A percentile compares a stretch with the other conserved stretches of the same genome.
Evolutionary conservation across 30 jellyfish, hydroid and myxozoan species (phyloP).

Genomic region (Phacellophora camtschatica): DNA sequence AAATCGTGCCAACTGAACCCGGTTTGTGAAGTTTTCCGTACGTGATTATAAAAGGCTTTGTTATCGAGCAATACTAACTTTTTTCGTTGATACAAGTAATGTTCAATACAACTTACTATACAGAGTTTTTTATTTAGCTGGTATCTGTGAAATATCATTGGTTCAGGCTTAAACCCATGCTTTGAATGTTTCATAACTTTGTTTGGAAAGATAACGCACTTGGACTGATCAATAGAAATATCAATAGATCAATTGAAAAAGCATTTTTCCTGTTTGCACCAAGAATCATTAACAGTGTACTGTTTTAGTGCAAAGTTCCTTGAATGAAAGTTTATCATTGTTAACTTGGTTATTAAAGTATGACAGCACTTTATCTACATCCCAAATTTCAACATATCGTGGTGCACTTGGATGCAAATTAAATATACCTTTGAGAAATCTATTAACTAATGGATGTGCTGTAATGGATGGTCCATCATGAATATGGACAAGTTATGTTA

Average conservation of each 20-base stretch:
- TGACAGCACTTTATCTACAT: not conserved
- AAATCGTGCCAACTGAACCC: slow-evolving; percentile 28
- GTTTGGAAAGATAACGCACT: slow-evolving; percentile 4
- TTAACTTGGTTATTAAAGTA: not conserved
- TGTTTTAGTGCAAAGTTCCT: not conserved
- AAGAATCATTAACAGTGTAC: not conserved
- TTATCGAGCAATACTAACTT: not conserved
- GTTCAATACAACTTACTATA: slow-evolving; percentile 30
- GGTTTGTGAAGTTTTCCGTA: slow-evolving; percentile 17
- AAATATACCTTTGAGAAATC: slow-evolving; percentile 39
- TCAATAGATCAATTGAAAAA: not conserved
- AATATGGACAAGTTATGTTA: not conserved
- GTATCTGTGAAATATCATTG: not conserved
- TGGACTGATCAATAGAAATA: not conserved
- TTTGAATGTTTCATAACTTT: not conserved
- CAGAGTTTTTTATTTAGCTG: slow-evolving; percentile 1
- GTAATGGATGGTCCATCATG: slow-evolving; percentile 4
- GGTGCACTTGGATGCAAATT: slow-evolving; percentile 30
- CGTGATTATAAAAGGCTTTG: slow-evolving; percentile 4
- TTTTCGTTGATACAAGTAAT: slow-evolving; percentile 3
- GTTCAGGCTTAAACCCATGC: slow-evolving; percentile 9
- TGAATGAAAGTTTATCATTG: not conserved
- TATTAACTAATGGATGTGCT: slow-evolving; percentile 15
- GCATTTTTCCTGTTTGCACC: slow-evolving; percentile 19
- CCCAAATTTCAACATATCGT: slow-evolving; percentile 29